phyloP scores from a whole-genome alignment of 2,113 vertebrate species.

The Daphoenositta chrysoptera region DNA sequence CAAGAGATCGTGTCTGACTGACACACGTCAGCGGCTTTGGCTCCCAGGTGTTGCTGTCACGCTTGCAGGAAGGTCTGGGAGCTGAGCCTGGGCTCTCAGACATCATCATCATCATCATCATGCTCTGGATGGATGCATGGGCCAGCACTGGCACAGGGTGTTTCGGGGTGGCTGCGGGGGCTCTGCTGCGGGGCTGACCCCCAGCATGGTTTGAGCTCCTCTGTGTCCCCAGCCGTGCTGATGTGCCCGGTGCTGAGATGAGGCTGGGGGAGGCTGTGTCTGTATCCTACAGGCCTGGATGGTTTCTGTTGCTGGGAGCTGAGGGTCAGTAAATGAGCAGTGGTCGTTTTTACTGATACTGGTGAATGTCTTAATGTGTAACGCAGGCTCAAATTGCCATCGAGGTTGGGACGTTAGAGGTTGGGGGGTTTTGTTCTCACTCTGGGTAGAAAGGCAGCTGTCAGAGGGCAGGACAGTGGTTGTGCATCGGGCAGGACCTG shows the following conservation, averaged over 20 bases:
- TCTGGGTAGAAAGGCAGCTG: not conserved
- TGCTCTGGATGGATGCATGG: not conserved
- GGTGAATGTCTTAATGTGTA: not conserved
- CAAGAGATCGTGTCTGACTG: fast-evolving
- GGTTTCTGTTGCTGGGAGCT: not conserved
- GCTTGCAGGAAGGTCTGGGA: not conserved
- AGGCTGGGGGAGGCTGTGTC: not conserved
- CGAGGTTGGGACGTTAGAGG: not conserved
- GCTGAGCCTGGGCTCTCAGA: not conserved
- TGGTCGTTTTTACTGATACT: fast-evolving
- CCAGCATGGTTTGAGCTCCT: not conserved
- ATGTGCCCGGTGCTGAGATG: not conserved
- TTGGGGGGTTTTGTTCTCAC: not conserved
- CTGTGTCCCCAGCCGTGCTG: not conserved
- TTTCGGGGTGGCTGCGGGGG: fast-evolving
- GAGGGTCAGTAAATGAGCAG: not conserved
- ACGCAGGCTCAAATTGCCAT: not conserved
- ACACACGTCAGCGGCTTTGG: fast-evolving
- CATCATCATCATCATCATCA: not conserved
- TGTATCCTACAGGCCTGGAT: fast-evolving
- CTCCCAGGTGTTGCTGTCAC: not conserved
- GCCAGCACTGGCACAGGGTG: not conserved
- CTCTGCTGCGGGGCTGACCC: not conserved
- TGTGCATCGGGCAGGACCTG: not conserved
- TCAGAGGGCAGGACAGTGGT: not conserved